A percentile compares a stretch with the other conserved stretches of the same genome.
These are phyloP conservation scores for Struthio camelus DNA, from an alignment of 2,113 vertebrate species.

Conservation along the genomic window DNA sequence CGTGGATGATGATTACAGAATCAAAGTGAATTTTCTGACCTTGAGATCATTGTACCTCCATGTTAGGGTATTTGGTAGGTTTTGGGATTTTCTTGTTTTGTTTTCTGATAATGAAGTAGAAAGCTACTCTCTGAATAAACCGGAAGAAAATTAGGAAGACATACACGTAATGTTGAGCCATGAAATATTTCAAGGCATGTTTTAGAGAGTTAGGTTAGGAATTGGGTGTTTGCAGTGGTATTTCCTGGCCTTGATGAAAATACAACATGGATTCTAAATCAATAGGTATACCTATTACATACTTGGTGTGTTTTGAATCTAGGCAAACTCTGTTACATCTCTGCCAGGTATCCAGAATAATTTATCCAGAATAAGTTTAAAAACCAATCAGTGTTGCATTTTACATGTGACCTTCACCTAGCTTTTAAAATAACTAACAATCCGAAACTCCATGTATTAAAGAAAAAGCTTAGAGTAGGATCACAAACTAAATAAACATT, in stretches of 20 bases:
- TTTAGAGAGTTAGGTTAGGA: neutral
- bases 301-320: neutral
- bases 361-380: too few species aligned
- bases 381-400: neutral
- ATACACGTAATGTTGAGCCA: neutral
- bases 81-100: neutral
- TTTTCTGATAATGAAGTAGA: neutral
- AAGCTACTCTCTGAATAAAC: neutral
- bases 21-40: neutral
- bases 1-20: fast-evolving
- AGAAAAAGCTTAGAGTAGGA: too few species aligned
- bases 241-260: neutral
- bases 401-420: too few species aligned
- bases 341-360: neutral
- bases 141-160: neutral
- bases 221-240: neutral
- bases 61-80: neutral
- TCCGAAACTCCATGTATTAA: too few species aligned
- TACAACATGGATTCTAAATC: neutral
- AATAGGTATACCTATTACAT: neutral
- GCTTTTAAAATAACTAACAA: too few species aligned
- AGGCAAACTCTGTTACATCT: neutral
- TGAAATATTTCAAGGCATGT: neutral
- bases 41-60: neutral
- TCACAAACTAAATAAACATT: too few species aligned